phyloP scores from a whole-genome alignment of 37 sponge, comb jelly and placozoan species.

The Geodia barretti region DNA sequence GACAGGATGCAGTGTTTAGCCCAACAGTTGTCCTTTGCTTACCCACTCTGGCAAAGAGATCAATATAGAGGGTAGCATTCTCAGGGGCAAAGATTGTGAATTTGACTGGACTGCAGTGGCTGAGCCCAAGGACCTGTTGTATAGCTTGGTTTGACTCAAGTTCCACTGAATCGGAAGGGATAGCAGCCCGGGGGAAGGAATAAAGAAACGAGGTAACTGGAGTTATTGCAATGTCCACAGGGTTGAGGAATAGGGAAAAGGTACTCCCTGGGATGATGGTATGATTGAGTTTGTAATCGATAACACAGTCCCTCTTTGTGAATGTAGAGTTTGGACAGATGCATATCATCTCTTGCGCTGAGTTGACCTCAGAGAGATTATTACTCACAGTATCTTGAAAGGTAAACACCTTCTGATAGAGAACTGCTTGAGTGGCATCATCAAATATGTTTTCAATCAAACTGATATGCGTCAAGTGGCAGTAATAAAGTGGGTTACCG shows the following conservation, averaged over 20 bases:
- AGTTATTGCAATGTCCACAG: not conserved
- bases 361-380: slow-evolving; percentile 1
- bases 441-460: not conserved
- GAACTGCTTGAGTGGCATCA: not conserved
- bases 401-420: slow-evolving; percentile 10
- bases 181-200: no score
- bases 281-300: no score
- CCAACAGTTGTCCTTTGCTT: not conserved
- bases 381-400: slow-evolving; percentile 5
- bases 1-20: slow-evolving; percentile 22
- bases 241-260: slow-evolving; percentile 2
- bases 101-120: slow-evolving; percentile 11
- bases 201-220: slow-evolving; percentile 11
- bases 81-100: slow-evolving; percentile 34
- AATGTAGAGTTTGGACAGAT: slow-evolving; percentile 5
- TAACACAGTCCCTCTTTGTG: no score
- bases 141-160: slow-evolving; percentile 1
- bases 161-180: not conserved
- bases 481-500: slow-evolving; percentile 42
- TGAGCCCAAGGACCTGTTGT: not conserved
- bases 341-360: slow-evolving; percentile 1
- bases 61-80: not conserved
- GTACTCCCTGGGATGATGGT: slow-evolving; percentile 12
- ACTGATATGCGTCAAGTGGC: slow-evolving; percentile 24
- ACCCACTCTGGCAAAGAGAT: not conserved